Evolutionary conservation across 2,797 vertebrate species (phyloP).

Genomic region (Tamandua tetradactyla): DNA sequence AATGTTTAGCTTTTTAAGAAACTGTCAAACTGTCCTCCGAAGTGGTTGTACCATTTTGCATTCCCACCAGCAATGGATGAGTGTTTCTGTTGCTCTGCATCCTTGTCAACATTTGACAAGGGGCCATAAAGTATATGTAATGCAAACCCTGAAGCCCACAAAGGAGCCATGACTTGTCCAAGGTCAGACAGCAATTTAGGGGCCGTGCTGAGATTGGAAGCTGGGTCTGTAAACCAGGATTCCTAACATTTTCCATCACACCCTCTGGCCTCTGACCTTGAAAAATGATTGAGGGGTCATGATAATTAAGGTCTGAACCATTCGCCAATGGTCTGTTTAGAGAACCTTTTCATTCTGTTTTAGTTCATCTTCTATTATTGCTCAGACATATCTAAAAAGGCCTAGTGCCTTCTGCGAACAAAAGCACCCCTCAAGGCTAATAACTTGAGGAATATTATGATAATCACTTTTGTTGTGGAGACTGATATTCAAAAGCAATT

Average conservation of each 20-base stretch:
- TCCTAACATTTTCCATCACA: neutral
- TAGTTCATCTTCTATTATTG: constrained; percentile 56
- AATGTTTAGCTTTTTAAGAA: too few relatives aligned
- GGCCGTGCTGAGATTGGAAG: neutral
- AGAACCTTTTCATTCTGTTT: constrained; percentile 46
- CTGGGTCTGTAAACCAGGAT: neutral
- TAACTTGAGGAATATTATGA: constrained; percentile 54
- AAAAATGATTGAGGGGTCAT: neutral
- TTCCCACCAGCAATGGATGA: too few relatives aligned
- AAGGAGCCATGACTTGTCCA: neutral
- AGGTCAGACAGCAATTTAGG: neutral
- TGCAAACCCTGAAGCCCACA: neutral
- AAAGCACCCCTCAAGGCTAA: constrained; percentile 66
- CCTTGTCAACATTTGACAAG: too few relatives aligned
- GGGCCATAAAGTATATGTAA: neutral
- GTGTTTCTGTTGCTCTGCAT: too few relatives aligned
- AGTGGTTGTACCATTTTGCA: too few relatives aligned
- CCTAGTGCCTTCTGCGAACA: constrained; percentile 63
- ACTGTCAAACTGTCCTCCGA: too few relatives aligned
- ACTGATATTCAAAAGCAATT: constrained; percentile 73
- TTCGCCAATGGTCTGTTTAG: neutral
- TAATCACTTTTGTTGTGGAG: constrained; percentile 73
- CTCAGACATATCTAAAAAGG: constrained; percentile 51
- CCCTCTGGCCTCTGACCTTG: neutral
- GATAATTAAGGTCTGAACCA: neutral